phyloP scores from a whole-genome alignment of 2,113 vertebrate species.

The Lucifuga dentata region DNA sequence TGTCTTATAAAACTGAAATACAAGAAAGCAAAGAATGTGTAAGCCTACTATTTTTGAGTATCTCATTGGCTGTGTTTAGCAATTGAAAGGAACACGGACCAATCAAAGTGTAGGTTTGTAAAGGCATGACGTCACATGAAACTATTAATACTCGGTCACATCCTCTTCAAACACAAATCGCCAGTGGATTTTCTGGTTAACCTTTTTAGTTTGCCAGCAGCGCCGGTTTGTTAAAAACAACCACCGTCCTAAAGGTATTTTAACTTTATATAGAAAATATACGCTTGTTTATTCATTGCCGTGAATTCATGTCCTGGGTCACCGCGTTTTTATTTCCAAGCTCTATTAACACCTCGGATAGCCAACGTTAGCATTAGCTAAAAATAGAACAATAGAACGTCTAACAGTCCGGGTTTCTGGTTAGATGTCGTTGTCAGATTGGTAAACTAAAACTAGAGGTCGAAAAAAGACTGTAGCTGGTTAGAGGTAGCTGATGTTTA shows the following conservation, averaged over 20 bases:
- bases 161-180: neutral
- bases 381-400: conserved; percentile 73
- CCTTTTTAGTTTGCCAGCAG: neutral
- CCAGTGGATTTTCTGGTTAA: too few species aligned
- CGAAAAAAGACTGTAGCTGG: too few species aligned
- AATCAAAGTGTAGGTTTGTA: conserved; percentile 17
- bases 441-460: rapidly evolving
- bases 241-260: conserved; percentile 51
- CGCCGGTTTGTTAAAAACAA: rapidly evolving
- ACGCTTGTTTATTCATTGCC: rapidly evolving
- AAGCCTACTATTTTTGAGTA: neutral
- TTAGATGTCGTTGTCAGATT: neutral
- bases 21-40: rapidly evolving
- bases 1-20: neutral
- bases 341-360: neutral
- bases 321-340: neutral
- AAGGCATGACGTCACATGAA: conserved; percentile 61
- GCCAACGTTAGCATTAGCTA: conserved; percentile 44
- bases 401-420: neutral
- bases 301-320: rapidly evolving
- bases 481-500: rapidly evolving
- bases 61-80: conserved; percentile 35
- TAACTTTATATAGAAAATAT: rapidly evolving
- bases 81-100: conserved; percentile 1
- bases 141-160: conserved; percentile 52